Percentiles rank a stretch among this genome's conserved stretches.
Conservation (phyloP, 2,797 vertebrate species). For the Echiichthys vipera region DNA sequence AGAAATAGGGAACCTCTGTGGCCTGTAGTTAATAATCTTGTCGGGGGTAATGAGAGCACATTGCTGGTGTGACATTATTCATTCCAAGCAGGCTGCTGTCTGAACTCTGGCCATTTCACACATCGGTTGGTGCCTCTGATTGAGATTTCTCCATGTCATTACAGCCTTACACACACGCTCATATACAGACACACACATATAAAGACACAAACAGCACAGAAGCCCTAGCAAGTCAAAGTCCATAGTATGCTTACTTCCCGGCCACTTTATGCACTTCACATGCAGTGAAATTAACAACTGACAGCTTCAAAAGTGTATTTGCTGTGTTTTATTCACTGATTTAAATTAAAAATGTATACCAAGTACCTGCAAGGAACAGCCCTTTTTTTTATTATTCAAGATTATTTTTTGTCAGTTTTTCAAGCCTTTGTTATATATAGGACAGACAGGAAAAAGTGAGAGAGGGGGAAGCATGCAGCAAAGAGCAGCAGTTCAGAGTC, state of each 20-base stretch:
- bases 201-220: background rate
- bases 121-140: conserved; percentile 61
- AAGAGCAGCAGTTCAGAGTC: no score
- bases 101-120: conserved; percentile 72
- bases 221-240: background rate
- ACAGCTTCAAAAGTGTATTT: conserved; percentile 10
- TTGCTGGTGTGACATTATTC: conserved; percentile 50
- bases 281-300: conserved; percentile 20
- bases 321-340: background rate
- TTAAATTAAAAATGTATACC: background rate
- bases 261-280: conserved; percentile 11
- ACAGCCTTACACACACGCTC: conserved; percentile 23
- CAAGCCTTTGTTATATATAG: no score
- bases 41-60: conserved; percentile 51
- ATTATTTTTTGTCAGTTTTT: no score
- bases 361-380: background rate
- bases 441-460: no score
- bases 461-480: no score
- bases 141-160: conserved; percentile 61
- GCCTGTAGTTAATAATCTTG: conserved; percentile 22
- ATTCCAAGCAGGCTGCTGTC: conserved; percentile 54
- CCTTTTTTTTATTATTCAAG: no score
- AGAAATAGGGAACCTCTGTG: conserved; percentile 27
- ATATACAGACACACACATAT: background rate
- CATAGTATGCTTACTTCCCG: conserved; percentile 5